Base-by-base conservation (phyloP, 2,888 invertebrate genomes). In the Neocrepidodera transversa region DNA sequence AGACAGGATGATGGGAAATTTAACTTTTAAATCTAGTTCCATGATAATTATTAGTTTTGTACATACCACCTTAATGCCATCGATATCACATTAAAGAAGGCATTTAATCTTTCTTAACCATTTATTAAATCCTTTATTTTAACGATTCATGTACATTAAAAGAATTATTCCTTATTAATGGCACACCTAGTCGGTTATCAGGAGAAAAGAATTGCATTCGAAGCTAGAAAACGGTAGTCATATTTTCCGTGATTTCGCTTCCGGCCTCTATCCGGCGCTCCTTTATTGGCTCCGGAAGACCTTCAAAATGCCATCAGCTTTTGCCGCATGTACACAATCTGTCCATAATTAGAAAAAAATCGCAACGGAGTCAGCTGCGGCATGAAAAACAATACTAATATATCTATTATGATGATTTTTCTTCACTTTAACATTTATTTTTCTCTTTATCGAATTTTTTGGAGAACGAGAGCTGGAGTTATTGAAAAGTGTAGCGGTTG, bases 291-390 rank as follows among this genome's bases (percentile, higher is more conserved):
- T 68, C 67, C 64, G 65, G 69, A 69, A 70, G 71, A 71, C 71
- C 70, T 67, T 73, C 68, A 72, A 72, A 74, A 71, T 56, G 68
- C 69, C 68, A 72, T 74, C 71, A 73, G 68, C 64, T 51, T 64
- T 50, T 68, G 59, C 64, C 67, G 66, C 67, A 68, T 68, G 67
- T 64, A 69, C 68, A 66, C 70, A 71, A 71, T 70, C 71, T 69
- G 66, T 62, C 66, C 69, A 67, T 74, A 73, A 73, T 72, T 72
- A 71, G 70, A 71, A 71, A 71, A 71, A 71, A 71, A 69, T 63
- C 61, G 43, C 55, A 45, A 42, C 28, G 56, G 42, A 58, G 42
- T 61, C 69, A 65, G 65, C 62, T 68, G 68, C 62, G 63, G 59
- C 61, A 67, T 59, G 59, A 58, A 65, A 66, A 67, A 70, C 68